A percentile compares a stretch with the other conserved stretches of the same genome.
Conservation (phyloP, 2,797 vertebrate species). For the Kryptolebias ocellatus region DNA sequence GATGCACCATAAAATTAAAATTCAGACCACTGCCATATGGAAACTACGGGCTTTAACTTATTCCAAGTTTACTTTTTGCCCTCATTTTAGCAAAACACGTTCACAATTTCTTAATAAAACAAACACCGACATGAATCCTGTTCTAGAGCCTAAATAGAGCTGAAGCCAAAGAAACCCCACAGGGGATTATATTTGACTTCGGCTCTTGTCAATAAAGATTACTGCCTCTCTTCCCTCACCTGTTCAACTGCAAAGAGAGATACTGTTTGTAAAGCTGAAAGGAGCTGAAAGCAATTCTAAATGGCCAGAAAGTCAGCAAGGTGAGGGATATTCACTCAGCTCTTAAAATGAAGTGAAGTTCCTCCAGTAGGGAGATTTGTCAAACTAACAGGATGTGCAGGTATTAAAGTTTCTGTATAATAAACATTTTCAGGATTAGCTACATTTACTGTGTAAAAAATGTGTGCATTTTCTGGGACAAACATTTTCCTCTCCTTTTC, state of each 20-base stretch:
- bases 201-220: constrained; percentile 67
- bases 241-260: constrained; percentile 43
- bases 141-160: constrained; percentile 41
- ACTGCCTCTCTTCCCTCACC: constrained; percentile 43
- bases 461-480: neutral
- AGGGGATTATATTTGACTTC: constrained; percentile 56
- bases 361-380: constrained; percentile 33
- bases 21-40: neutral
- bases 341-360: constrained; percentile 33
- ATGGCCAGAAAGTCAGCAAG: constrained; percentile 34
- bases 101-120: constrained; percentile 40
- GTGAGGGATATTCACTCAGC: constrained; percentile 30
- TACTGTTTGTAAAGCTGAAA: constrained; percentile 40
- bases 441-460: constrained; percentile 5
- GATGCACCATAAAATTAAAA: neutral
- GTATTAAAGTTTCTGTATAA: constrained; percentile 35
- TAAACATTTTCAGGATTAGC: constrained; percentile 20
- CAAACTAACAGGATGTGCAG: constrained; percentile 29
- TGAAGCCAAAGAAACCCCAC: constrained; percentile 42
- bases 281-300: constrained; percentile 38
- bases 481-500: too few species aligned
- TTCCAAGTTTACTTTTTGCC: constrained; percentile 6
- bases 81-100: constrained; percentile 15
- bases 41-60: constrained; percentile 12
- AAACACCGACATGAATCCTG: constrained; percentile 47